Evolutionary conservation across 2,797 vertebrate species (phyloP).

Genomic region (Anas bahamensis): DNA sequence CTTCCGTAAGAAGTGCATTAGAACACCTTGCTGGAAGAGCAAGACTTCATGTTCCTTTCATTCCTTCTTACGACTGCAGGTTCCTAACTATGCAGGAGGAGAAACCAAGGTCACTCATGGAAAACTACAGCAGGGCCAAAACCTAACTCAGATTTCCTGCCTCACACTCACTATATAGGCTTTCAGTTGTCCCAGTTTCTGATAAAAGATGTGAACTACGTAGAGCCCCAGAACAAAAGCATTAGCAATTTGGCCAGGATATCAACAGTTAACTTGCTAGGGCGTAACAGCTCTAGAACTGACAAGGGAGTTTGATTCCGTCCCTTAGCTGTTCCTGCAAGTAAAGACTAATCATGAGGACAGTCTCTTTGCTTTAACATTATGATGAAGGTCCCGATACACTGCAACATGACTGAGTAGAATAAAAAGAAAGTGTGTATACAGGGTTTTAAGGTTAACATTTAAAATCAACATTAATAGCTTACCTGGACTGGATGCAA

Average conservation of each 20-base stretch:
- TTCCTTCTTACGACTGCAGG: neutral
- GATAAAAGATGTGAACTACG: neutral
- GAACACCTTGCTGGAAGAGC: neutral
- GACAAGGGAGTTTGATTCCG: neutral
- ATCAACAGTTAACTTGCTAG: neutral
- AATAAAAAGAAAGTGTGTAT: neutral
- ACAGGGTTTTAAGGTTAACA: neutral
- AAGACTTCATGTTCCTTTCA: neutral
- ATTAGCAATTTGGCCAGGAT: neutral
- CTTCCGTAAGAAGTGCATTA: neutral
- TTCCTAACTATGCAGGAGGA: neutral
- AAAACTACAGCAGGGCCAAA: neutral
- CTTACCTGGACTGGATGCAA: constrained; percentile 87
- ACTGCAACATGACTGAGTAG: neutral
- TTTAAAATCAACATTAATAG: neutral
- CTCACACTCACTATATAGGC: neutral
- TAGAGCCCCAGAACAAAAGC: neutral
- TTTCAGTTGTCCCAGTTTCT: neutral
- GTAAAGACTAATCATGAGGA: neutral
- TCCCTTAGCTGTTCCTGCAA: neutral
- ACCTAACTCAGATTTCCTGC: neutral
- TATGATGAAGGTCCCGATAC: neutral
- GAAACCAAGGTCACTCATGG: neutral
- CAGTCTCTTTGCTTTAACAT: neutral
- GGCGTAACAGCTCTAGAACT: neutral